These are phyloP conservation scores for Eledona agricola DNA, from an alignment of 2,888 invertebrate genomes.

Conservation along the genomic window DNA sequence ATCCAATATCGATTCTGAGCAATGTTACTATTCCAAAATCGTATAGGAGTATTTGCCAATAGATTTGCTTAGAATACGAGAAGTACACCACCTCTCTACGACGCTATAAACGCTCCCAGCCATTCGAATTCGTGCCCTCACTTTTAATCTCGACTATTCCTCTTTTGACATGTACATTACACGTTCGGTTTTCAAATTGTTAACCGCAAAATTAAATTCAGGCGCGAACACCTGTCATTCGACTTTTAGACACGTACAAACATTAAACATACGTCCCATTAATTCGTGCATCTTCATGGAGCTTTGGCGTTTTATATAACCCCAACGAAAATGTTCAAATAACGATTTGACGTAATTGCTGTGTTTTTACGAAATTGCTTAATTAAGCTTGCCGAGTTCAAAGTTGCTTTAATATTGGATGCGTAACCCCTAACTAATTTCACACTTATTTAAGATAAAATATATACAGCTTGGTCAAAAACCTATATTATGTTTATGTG, in stretches of 20 bases:
- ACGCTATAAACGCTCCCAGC: constrained; percentile 20
- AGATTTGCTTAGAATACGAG: constrained; percentile 31
- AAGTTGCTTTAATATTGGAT: constrained; percentile 13
- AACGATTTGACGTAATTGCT: too few relatives aligned
- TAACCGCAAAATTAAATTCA: constrained; percentile 11
- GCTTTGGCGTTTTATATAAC: too few relatives aligned
- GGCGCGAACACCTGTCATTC: too few relatives aligned
- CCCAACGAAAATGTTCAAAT: too few relatives aligned
- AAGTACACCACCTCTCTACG: constrained; percentile 15
- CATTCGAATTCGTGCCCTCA: constrained; percentile 13
- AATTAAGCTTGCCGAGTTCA: not conserved
- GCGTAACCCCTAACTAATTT: constrained; percentile 14
- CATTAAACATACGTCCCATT: too few relatives aligned
- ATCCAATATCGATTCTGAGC: constrained; percentile 27
- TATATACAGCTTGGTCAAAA: constrained; percentile 28
- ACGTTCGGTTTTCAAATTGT: constrained; percentile 16
- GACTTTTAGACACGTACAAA: too few relatives aligned
- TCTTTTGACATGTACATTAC: constrained; percentile 14
- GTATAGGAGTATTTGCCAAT: constrained; percentile 25
- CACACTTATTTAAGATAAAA: constrained; percentile 7
- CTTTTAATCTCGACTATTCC: constrained; percentile 24
- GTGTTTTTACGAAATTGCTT: too few relatives aligned
- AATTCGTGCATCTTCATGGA: too few relatives aligned
- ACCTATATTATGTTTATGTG: too few relatives aligned
- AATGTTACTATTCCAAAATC: constrained; percentile 33